Base-by-base conservation (phyloP, 1,140 invertebrate species). In the Mya arenaria region DNA sequence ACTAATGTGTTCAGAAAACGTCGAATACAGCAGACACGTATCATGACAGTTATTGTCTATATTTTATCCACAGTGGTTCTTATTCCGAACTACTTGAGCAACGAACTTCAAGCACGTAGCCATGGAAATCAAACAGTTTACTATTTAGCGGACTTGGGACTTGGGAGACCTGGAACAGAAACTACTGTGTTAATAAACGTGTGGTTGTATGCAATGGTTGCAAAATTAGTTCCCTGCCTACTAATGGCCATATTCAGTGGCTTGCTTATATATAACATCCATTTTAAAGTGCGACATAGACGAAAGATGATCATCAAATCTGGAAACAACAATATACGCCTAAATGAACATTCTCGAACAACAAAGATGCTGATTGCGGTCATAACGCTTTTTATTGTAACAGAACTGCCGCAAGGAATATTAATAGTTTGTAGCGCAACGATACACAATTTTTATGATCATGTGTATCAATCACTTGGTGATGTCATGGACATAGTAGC, bases 401-500 rank as follows among this genome's bases (percentile, higher is more conserved):
- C 97, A 0, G 97, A 98, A 92, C 94, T 98, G 41, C 97, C 97
- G 0, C 91, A 95, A 82, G 94, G 93, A 10, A 94, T 82, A 0
- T 85, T 94, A 55, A 90, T 93, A 39, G 88, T 94, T 6, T 85
- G 93, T 10, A 92, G 90, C 74, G 87, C 87, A 25, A 87, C 83
- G n/a, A 82, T 88, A 10, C 68, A 85, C n/a, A 84, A 86, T 10
- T 91, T 92, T 82, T 91, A 90, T 74, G 84, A 92, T 41, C 79
- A 86, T 17, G 90, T 93, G 28, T 94, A 94, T 78, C 58, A 86
- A 36, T 87, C 92, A 25, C 95, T 98, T 60, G 97, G 97, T 1
- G 97, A 98, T 89, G 87, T 98, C 19, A 97, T 98, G 96, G 98
- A 99, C 90, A 95, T 98, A n/a, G 92, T 98, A 65, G 98, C 98